A percentile compares a stretch with the other conserved stretches of the same genome.
Conservation (phyloP, 2,113 vertebrate species). For the Sander vitreus region DNA sequence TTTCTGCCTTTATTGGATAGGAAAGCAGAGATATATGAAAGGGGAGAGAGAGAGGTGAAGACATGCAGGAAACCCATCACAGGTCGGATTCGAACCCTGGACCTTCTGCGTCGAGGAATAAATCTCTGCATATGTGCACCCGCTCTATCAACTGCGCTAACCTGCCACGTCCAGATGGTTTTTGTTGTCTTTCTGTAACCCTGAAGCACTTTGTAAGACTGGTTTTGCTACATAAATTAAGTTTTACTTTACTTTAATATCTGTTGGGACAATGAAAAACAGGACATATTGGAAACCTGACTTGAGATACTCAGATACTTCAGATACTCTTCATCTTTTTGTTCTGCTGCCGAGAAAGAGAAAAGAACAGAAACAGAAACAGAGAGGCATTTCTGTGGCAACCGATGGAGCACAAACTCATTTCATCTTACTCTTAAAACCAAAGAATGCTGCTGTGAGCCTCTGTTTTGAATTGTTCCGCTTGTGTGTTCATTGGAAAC, state of each 20-base stretch:
- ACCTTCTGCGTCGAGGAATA: no score
- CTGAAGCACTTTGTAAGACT: no score
- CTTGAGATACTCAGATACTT: background rate
- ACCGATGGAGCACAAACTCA: slow-evolving; percentile 9
- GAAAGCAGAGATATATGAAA: no score
- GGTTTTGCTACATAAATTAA: no score
- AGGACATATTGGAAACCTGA: background rate
- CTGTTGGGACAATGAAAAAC: background rate
- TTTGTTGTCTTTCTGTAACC: no score
- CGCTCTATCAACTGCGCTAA: no score
- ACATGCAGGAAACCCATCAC: no score
- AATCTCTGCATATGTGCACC: no score
- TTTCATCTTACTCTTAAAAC: slow-evolving; percentile 51
- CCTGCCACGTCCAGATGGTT: no score
- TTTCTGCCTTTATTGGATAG: no score
- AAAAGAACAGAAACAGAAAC: slow-evolving; percentile 16
- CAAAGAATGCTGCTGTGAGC: slow-evolving; percentile 47
- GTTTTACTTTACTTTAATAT: background rate
- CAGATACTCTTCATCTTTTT: background rate
- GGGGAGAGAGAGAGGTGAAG: no score
- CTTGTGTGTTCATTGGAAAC: slow-evolving; percentile 72
- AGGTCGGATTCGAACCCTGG: no score
- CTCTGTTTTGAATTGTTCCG: slow-evolving; percentile 66
- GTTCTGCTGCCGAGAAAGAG: background rate
- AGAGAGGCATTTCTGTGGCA: slow-evolving; percentile 42